Percentiles rank a stretch among this genome's conserved stretches.
Conservation (phyloP, 2,888 invertebrate genomes). For the Drosophila paramelanica region DNA sequence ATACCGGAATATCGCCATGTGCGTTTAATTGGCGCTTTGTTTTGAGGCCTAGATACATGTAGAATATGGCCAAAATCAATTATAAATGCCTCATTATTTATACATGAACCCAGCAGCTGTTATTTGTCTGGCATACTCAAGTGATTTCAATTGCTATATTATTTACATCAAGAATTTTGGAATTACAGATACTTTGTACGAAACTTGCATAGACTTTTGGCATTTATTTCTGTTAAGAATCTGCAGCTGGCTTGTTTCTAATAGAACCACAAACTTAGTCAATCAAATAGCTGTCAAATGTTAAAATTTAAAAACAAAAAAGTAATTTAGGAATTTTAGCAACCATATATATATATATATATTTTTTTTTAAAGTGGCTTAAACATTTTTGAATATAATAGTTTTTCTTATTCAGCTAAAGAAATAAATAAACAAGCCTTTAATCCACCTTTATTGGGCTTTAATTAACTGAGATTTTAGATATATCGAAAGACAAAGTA, state of each 20-base stretch:
- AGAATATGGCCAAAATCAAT: slow-evolving; percentile 21
- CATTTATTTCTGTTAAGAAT: not conserved
- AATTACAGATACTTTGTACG: not conserved
- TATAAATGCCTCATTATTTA: slow-evolving; percentile 22
- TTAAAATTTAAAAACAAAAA: not conserved
- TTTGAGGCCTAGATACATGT: slow-evolving; percentile 19
- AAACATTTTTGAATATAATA: not conserved
- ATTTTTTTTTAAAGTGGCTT: not conserved
- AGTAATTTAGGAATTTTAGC: too few species aligned
- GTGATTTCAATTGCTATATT: slow-evolving; percentile 8
- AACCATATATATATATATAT: not conserved
- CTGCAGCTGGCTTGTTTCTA: not conserved
- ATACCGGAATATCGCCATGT: slow-evolving; percentile 26
- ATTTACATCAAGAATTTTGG: slow-evolving; percentile 4
- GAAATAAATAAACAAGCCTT: too few species aligned
- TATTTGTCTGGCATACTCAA: slow-evolving; percentile 22
- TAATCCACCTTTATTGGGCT: too few species aligned
- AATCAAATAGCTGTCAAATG: slow-evolving; percentile 5
- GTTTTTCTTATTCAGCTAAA: not conserved
- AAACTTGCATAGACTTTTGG: not conserved
- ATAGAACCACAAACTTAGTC: not conserved
- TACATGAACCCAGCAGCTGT: slow-evolving; percentile 11
- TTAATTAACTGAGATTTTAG: too few species aligned
- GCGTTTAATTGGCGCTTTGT: slow-evolving; percentile 22
- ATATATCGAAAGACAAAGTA: not conserved